Percentiles rank a stretch among this genome's conserved stretches.
Conservation (phyloP, 2,888 invertebrate genomes). For the Heterodera filipjevi region DNA sequence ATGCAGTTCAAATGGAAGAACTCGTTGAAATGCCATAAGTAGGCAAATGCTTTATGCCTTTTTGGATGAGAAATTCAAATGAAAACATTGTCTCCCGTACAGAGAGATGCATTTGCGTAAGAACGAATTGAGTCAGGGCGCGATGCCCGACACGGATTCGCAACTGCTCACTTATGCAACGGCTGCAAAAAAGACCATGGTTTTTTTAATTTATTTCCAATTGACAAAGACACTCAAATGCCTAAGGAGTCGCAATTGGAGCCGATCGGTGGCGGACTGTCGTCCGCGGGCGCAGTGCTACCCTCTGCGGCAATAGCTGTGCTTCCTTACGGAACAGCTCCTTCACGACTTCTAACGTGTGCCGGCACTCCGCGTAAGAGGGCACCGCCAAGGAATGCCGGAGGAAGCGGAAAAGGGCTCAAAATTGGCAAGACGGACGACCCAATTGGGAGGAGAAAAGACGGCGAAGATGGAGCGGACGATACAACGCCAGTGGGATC, state of each 20-base stretch:
- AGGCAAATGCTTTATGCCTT: not conserved
- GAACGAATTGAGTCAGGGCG: conserved; percentile 48
- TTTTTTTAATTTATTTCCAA: conserved; percentile 22
- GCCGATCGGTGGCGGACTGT: not conserved
- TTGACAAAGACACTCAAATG: not conserved
- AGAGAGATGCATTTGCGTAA: conserved; percentile 64
- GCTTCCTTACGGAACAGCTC: not conserved
- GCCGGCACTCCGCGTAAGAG: conserved; percentile 34
- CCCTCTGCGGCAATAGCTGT: conserved; percentile 10
- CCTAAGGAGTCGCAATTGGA: not conserved
- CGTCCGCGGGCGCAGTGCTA: not conserved
- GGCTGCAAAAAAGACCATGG: conserved; percentile 60
- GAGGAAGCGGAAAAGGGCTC: not conserved
- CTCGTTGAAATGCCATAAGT: conserved; percentile 58
- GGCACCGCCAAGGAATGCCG: conserved; percentile 25
- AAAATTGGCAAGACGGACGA: not conserved
- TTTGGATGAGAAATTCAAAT: not conserved
- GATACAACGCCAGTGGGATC: not conserved
- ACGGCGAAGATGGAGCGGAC: not conserved
- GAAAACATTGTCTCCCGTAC: conserved; percentile 8
- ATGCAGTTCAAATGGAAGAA: conserved; percentile 66
- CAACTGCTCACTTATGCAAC: conserved; percentile 62
- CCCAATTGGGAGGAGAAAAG: not conserved
- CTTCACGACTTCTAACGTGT: conserved; percentile 26
- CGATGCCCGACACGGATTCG: conserved; percentile 45